Percentiles rank a stretch among this genome's conserved stretches.
These are phyloP conservation scores for Gibbula magus DNA, from an alignment of 2,888 invertebrate species.

Conservation along the genomic window DNA sequence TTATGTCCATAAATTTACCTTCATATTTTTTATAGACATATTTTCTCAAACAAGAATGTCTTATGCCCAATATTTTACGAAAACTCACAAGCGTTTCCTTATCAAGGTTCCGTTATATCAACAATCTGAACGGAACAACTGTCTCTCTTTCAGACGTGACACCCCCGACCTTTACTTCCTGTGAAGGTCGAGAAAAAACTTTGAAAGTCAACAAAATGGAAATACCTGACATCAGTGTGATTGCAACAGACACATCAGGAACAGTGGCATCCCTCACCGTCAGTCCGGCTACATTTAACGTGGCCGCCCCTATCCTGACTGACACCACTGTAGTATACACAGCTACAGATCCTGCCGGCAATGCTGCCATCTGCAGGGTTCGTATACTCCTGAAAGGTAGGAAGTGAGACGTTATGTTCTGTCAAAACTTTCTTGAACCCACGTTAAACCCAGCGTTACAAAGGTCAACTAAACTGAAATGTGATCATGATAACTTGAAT, in stretches of 20 bases:
- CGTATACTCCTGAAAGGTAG: constrained; percentile 33
- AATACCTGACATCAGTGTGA: not conserved
- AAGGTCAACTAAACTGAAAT: no score
- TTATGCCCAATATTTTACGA: no score
- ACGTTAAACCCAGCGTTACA: no score
- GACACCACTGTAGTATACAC: constrained; percentile 36
- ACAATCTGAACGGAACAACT: not conserved
- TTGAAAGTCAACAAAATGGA: constrained; percentile 28
- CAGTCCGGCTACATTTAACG: not conserved
- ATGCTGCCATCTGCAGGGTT: constrained; percentile 30
- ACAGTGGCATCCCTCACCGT: not conserved
- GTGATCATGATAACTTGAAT: no score
- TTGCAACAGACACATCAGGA: constrained; percentile 48
- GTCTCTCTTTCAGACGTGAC: constrained; percentile 36
- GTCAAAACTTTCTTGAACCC: no score
- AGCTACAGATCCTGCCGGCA: constrained; percentile 45
- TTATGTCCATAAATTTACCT: no score
- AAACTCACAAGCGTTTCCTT: no score
- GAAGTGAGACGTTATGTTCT: no score
- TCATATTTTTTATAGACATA: no score
- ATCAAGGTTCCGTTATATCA: no score
- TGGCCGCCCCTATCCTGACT: not conserved
- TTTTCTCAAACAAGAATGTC: no score
- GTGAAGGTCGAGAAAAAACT: constrained; percentile 32
- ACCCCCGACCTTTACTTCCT: constrained; percentile 37